A percentile compares a stretch with the other conserved stretches of the same genome.
Conservation (phyloP, 2,797 vertebrate genomes). For the Cirrhinus mrigala region DNA sequence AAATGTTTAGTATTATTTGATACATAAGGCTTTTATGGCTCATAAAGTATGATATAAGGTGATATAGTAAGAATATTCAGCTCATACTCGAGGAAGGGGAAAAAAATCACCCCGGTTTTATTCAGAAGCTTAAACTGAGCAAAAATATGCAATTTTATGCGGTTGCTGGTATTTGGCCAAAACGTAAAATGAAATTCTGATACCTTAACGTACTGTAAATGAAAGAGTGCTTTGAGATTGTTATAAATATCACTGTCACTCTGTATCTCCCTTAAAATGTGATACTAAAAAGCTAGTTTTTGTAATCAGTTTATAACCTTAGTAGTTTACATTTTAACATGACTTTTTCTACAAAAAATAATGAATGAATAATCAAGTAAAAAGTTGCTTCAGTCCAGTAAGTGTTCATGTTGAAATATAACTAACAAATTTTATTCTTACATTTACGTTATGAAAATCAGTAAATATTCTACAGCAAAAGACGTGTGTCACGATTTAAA, state of each 20-base stretch:
- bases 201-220: background rate
- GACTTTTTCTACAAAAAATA: too few species aligned
- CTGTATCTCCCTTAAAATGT: background rate
- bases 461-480: background rate
- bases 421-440: background rate
- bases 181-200: background rate
- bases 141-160: too few species aligned
- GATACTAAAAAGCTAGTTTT: background rate
- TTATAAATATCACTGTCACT: background rate
- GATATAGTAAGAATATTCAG: background rate
- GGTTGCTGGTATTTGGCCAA: background rate
- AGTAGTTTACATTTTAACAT: background rate
- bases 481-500: background rate
- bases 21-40: background rate
- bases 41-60: background rate
- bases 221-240: background rate
- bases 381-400: too few species aligned
- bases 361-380: background rate
- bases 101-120: too few species aligned
- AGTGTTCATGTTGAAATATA: background rate
- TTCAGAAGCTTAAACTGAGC: too few species aligned
- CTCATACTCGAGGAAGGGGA: background rate
- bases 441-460: too few species aligned
- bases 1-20: background rate
- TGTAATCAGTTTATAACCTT: background rate